Base-by-base conservation (phyloP, 2,797 vertebrate species). In the Halcyon chelicuti region DNA sequence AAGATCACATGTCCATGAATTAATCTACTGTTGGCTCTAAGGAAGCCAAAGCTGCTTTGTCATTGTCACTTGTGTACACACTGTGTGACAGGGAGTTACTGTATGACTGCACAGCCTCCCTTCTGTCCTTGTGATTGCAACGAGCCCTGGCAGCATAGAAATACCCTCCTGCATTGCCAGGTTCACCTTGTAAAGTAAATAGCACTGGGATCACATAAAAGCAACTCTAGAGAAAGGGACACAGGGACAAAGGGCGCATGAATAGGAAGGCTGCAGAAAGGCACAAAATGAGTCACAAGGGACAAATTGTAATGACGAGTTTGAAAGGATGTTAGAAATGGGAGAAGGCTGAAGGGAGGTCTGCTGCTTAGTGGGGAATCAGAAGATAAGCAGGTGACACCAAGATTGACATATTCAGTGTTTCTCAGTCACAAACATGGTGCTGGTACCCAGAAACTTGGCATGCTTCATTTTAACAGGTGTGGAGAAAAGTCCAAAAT, bases 141-240 rank as follows among this genome's bases (percentile, higher is more conserved):
- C 0, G 1, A 90, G 79, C 37, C 52, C 90, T 77, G 79, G 61
- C 61, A 66, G 37, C 46, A 2, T 4, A 18, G 83, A 78, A 86
- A 84, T 57, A 62, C 33, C 70, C 14, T 12, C 1, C 70, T 55
- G 52, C 44, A 4, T 39, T 74, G 63, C 77, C 62, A 63, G 61
- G 42, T 62, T 95, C 90, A 84, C 90, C 73, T 90, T 81, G 79
- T 51, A 80, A 67, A 83, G 62, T 84, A 90, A 95, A 92, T 39
- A 93, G 18, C 60, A 17, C n/a, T 7, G 68, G 57, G 55, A 84
- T 65, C 68, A 28, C 79, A 84, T 82, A 90, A 93, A 93, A 92
- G 83, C 70, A 51, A 3, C 42, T n/a, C 71, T 20, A 40, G 52
- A 58, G 80, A 82, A 84, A 42, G 80, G 46, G 76, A 33, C 19